These are phyloP conservation scores for Passer montanus DNA, from an alignment of 2,113 vertebrate species.

Conservation along the genomic window DNA sequence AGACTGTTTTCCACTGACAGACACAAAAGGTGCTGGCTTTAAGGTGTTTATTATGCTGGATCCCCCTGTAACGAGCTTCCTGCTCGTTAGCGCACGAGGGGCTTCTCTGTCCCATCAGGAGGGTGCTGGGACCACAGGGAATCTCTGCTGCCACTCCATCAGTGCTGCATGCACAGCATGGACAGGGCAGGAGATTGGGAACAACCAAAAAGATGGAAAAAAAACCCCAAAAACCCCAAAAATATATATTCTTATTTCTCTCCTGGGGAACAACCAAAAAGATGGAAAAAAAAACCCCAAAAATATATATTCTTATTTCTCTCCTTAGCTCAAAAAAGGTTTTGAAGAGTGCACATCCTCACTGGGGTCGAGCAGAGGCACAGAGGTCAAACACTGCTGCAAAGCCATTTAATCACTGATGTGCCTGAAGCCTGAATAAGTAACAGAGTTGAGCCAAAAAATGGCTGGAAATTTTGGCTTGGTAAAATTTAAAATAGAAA, in stretches of 20 bases:
- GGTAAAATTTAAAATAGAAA: background rate
- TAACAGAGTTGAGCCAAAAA: background rate
- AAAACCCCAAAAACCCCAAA: background rate
- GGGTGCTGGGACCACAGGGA: background rate
- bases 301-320: background rate
- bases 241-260: background rate
- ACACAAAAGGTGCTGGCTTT: background rate
- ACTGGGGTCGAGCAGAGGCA: background rate
- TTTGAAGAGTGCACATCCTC: background rate
- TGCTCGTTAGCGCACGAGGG: rapidly evolving
- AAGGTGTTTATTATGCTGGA: background rate
- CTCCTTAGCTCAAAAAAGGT: background rate
- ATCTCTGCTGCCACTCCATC: background rate
- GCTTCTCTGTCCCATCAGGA: background rate
- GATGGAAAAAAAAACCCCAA: too few species aligned
- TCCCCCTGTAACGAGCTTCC: background rate
- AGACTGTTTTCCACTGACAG: background rate
- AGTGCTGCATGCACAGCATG: rapidly evolving
- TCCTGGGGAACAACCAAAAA: background rate
- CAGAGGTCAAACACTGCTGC: background rate
- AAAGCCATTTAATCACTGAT: background rate
- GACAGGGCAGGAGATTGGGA: background rate
- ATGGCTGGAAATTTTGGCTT: background rate
- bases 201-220: background rate
- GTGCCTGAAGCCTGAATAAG: background rate